Percentiles rank a stretch among this genome's conserved stretches.
Evolutionary conservation across 2,113 vertebrate genomes (phyloP).

Genomic region (Dendrocopos noguchii): DNA sequence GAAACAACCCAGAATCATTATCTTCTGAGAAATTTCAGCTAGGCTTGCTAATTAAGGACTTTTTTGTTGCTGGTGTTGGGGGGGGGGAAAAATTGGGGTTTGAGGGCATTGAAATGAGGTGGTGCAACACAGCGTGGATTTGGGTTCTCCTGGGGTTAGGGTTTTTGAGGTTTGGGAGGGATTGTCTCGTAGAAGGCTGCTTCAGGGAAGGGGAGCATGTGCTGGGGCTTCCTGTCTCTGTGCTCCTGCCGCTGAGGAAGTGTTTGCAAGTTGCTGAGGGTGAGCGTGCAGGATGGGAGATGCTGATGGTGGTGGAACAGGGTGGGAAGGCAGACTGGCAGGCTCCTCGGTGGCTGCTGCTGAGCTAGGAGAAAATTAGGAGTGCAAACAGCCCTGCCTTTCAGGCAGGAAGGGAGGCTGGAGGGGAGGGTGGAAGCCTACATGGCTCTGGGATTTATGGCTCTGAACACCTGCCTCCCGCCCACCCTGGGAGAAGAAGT

Average conservation of each 20-base stretch:
- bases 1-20: background rate
- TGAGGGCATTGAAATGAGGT: background rate
- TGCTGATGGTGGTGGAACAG: background rate
- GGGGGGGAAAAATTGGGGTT: background rate
- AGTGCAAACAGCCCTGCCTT: background rate
- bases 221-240: rapidly evolving
- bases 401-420: rapidly evolving
- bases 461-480: background rate
- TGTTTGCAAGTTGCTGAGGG: rapidly evolving
- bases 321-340: background rate
- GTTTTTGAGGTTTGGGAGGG: background rate
- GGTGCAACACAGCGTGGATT: rapidly evolving
- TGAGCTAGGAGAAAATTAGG: rapidly evolving
- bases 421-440: background rate
- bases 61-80: background rate
- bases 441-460: background rate
- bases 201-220: background rate
- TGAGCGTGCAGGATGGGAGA: background rate
- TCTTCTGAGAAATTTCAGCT: background rate
- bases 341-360: background rate
- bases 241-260: rapidly evolving
- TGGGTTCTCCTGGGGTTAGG: background rate
- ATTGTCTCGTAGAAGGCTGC: background rate
- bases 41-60: rapidly evolving
- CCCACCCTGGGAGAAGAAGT: background rate